These are phyloP conservation scores for Uloborus plumipes DNA, from an alignment of 2,888 invertebrate genomes.

Conservation along the genomic window DNA sequence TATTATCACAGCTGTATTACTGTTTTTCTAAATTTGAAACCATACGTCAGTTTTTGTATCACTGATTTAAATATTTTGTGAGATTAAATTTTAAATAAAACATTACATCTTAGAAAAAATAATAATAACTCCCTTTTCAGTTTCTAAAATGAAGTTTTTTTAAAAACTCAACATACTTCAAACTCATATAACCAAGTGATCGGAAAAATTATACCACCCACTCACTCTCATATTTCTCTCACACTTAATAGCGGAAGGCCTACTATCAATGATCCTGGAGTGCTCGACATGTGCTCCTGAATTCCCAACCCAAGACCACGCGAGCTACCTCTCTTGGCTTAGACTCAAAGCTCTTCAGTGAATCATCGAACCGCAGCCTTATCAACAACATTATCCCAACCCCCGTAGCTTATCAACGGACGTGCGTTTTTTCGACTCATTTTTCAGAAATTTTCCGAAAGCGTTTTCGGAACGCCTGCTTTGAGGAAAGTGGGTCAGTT, in stretches of 20 bases:
- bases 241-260: conserved; percentile 2
- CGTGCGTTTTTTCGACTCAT: conserved; percentile 19
- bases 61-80: too few relatives aligned
- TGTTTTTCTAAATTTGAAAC: too few relatives aligned
- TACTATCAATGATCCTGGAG: conserved; percentile 2
- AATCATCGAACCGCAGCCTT: conserved; percentile 33
- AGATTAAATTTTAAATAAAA: too few relatives aligned
- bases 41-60: too few relatives aligned
- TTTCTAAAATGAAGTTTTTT: too few relatives aligned
- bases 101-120: too few relatives aligned
- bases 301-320: not conserved
- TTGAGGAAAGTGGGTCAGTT: conserved; percentile 44
- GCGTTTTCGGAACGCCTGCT: conserved; percentile 11
- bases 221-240: too few relatives aligned
- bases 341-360: conserved; percentile 27
- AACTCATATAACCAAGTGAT: too few relatives aligned
- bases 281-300: not conserved
- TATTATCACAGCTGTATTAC: too few relatives aligned
- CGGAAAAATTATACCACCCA: too few relatives aligned
- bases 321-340: conserved; percentile 8
- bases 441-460: conserved; percentile 29
- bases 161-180: too few relatives aligned
- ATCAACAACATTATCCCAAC: conserved; percentile 35
- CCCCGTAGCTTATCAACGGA: conserved; percentile 19
- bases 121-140: too few relatives aligned